Conservation (phyloP, 2,113 vertebrate genomes). For the Sula dactylatra region DNA sequence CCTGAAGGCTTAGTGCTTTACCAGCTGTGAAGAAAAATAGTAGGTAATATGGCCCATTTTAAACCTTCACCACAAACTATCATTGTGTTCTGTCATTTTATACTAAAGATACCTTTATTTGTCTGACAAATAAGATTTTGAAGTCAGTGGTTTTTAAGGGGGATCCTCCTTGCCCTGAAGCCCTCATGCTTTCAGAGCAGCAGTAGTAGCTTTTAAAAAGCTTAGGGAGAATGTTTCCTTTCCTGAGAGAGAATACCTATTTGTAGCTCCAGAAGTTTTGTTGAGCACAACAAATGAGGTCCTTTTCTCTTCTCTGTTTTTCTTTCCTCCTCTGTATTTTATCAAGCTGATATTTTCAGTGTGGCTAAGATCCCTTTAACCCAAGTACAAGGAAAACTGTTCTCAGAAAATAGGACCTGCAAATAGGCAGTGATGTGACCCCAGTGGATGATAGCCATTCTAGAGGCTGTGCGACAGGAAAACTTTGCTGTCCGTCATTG, state of each 20-base stretch:
- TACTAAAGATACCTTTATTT: background rate
- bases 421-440: background rate
- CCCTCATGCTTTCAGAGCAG: background rate
- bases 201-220: background rate
- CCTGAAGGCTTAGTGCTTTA: background rate
- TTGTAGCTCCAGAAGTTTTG: background rate
- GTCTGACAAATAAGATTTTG: background rate
- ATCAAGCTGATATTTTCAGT: background rate
- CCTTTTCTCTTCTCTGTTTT: background rate
- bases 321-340: background rate
- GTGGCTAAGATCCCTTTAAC: background rate
- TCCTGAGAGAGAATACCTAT: background rate
- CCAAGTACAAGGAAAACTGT: background rate
- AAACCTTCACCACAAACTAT: background rate
- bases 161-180: background rate
- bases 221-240: background rate
- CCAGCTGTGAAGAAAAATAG: background rate
- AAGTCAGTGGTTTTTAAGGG: background rate
- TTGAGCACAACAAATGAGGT: background rate
- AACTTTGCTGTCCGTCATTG: accelerated
- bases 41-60: background rate
- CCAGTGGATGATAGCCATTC: accelerated
- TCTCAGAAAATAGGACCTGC: background rate
- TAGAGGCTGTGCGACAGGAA: background rate
- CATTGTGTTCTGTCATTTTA: background rate